A percentile compares a stretch with the other conserved stretches of the same genome.
Evolutionary conservation across 1,140 invertebrate genomes (phyloP).

Genomic region (Anastrepha ludens): DNA sequence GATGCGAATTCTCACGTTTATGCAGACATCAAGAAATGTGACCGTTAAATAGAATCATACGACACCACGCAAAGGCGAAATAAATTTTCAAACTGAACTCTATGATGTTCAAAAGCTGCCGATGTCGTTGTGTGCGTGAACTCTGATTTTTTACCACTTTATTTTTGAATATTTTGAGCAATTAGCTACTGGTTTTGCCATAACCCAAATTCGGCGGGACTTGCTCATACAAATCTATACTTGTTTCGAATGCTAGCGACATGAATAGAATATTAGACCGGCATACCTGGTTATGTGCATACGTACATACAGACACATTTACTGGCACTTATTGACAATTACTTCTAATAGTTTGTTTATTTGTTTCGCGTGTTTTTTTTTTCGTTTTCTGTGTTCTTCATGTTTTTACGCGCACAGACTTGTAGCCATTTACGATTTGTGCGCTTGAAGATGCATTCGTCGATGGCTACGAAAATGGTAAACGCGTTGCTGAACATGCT

Average conservation of each 20-base stretch:
- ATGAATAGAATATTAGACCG: neutral
- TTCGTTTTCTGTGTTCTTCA: neutral
- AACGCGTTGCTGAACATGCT: neutral
- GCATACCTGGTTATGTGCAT: neutral
- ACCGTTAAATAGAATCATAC: neutral
- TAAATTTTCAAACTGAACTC: neutral
- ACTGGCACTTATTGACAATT: neutral
- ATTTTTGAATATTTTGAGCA: neutral
- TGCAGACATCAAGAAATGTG: neutral
- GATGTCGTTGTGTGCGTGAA: neutral
- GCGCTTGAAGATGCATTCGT: neutral
- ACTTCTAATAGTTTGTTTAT: neutral
- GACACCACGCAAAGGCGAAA: neutral
- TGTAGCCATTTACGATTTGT: neutral
- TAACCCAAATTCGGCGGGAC: neutral
- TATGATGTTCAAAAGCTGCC: neutral
- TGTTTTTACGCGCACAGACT: neutral
- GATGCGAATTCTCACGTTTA: neutral
- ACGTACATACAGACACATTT: neutral
- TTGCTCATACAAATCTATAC: neutral
- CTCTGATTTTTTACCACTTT: neutral
- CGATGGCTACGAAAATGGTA: neutral
- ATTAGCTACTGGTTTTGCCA: constrained; percentile 6
- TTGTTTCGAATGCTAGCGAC: neutral
- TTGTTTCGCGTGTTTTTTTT: neutral